Evolutionary conservation across 2,113 vertebrate species (phyloP).

Genomic region (Cariama cristata): DNA sequence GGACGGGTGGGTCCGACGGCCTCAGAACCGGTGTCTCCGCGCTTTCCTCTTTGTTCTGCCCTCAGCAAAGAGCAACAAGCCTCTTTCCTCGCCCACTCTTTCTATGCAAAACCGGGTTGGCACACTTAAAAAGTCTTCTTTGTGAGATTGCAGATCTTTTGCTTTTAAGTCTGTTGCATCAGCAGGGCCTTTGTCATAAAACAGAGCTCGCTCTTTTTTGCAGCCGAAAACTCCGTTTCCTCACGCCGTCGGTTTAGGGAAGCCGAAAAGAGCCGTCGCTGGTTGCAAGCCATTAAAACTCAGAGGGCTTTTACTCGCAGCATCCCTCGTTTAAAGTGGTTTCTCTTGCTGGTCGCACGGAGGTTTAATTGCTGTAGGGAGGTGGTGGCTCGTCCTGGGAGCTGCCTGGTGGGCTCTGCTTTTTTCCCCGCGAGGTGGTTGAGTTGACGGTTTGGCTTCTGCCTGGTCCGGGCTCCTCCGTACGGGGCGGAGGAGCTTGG

Average conservation of each 20-base stretch:
- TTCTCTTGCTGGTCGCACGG: not conserved
- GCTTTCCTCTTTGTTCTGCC: not conserved
- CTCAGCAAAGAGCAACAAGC: not conserved
- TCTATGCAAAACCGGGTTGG: not conserved
- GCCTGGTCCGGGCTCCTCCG: not conserved
- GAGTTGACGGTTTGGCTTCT: not conserved
- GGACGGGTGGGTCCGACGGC: rapidly evolving
- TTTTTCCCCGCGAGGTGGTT: too few species aligned
- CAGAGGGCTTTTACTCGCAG: not conserved
- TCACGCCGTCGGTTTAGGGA: rapidly evolving
- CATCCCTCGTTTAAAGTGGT: too few species aligned
- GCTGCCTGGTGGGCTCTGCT: not conserved
- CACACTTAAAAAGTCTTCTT: not conserved
- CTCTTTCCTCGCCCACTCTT: not conserved
- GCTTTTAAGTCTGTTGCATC: not conserved
- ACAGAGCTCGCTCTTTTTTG: not conserved
- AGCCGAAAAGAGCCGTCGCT: rapidly evolving
- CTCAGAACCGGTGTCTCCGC: rapidly evolving
- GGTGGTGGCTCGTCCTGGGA: not conserved
- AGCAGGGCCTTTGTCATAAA: not conserved
- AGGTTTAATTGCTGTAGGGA: not conserved
- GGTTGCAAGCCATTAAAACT: not conserved
- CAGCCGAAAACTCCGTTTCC: not conserved
- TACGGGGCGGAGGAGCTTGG: not conserved
- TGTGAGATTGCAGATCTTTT: not conserved